Percentiles rank a stretch among this genome's conserved stretches.
Conservation (phyloP, 2,797 vertebrate species). For the Enteromius viviparus region DNA sequence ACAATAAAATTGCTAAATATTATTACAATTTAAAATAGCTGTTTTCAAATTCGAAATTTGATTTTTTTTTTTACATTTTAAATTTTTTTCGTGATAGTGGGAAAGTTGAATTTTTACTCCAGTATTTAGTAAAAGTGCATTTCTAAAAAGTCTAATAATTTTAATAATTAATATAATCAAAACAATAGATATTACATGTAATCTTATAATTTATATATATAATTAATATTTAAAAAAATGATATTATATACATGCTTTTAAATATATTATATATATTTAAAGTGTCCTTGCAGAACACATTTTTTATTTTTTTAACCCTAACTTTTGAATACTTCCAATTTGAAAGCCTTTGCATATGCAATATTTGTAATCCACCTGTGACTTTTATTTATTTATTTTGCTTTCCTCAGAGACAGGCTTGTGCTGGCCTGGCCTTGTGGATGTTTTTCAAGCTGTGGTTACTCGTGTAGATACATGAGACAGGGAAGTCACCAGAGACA, state of each 20-base stretch:
- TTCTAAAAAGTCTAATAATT: too few relatives aligned
- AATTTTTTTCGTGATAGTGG: neutral
- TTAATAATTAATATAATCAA: too few relatives aligned
- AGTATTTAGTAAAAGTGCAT: neutral
- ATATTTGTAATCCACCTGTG: neutral
- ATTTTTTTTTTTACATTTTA: too few relatives aligned
- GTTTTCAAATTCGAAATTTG: neutral
- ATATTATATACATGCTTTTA: too few relatives aligned
- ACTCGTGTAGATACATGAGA: constrained; percentile 9
- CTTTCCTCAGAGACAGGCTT: neutral
- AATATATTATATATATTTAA: neutral
- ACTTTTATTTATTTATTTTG: neutral
- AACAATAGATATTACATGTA: too few relatives aligned
- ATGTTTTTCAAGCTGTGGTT: neutral
- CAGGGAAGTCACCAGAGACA: neutral
- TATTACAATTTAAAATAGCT: neutral
- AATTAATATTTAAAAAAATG: too few relatives aligned
- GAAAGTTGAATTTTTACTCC: neutral
- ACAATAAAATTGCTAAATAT: neutral
- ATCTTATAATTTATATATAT: too few relatives aligned
- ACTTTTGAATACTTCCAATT: neutral
- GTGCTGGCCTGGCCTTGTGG: neutral
- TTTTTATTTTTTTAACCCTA: neutral
- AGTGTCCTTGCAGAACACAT: neutral
- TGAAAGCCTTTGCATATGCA: neutral